Evolutionary conservation across 2,797 vertebrate species (phyloP).

Genomic region (Ptychobarbus kaznakovi): DNA sequence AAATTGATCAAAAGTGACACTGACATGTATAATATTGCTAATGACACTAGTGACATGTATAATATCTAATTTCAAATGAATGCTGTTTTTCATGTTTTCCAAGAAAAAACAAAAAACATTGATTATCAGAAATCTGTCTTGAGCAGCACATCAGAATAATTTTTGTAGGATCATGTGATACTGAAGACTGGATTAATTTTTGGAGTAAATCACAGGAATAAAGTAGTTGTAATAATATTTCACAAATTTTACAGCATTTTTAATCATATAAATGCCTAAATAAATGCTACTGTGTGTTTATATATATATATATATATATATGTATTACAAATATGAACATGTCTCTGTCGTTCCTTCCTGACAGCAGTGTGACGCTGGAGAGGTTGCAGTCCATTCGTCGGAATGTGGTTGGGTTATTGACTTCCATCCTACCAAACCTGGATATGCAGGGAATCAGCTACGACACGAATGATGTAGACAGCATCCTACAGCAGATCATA

Average conservation of each 20-base stretch:
- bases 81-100: not conserved
- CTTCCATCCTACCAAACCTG: constrained; percentile 79
- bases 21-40: not conserved
- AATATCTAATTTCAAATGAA: not conserved
- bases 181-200: not conserved
- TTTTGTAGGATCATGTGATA: not conserved
- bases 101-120: not conserved
- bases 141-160: not conserved
- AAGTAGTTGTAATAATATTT: not conserved
- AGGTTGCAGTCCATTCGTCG: constrained; percentile 72
- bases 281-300: too few relatives aligned
- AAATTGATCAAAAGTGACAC: too few relatives aligned
- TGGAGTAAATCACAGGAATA: not conserved
- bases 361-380: constrained; percentile 71
- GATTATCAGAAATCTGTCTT: not conserved
- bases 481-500: constrained; percentile 84
- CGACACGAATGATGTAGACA: constrained; percentile 79
- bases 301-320: too few relatives aligned
- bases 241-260: not conserved
- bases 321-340: not conserved
- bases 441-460: constrained; percentile 82
- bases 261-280: not conserved
- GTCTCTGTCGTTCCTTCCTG: constrained; percentile 7
- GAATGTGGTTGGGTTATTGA: constrained; percentile 83
- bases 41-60: not conserved